Evolutionary conservation across 2,113 vertebrate species (phyloP), one percentile per base, ranked within the genome.

Genomic region (Falco punctatus): DNA sequence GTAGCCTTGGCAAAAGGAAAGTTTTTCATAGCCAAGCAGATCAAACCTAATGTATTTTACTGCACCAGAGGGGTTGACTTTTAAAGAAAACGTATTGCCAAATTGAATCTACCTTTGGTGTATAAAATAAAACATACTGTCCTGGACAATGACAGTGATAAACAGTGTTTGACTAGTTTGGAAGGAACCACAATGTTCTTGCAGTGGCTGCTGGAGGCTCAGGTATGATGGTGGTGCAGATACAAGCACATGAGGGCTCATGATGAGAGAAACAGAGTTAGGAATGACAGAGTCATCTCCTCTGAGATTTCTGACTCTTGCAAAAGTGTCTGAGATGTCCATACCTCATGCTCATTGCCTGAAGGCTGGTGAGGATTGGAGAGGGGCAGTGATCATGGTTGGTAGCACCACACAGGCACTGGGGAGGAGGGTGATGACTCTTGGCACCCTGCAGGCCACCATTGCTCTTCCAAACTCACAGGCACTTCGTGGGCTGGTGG

Each of bases 11-110:
- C 98, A 97, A 97, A 97, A 97, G 58, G 71, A 92, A 98, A 96
- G 86, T 20, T 90, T 97, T 95, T 96, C 55, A 67, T 97, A 97
- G 97, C 97, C 98, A 98, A 98, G 87, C 93, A 96, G 95, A 97
- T 98, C 97, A 98, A 97, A 97, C 72, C 77, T 96, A 97, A 97
- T 97, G 92, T 94, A 96, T 97, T 98, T 98, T 94, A 97, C 92
- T 91, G 87, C 32, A 72, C 89, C 44, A 64, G 83, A 89, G 96
- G 70, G 90, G 92, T 64, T 94, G 90, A 93, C 95, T 97, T 95
- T 92, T 95, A 92, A 89, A 96, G 80, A 95, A 81, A 97, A 97
- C 91, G 35, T 88, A 94, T 93, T 92, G 79, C 94, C 81, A 95
- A 84, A 96, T 87, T 86, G 95, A 97, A 97, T 90, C 67, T 96